Base-by-base conservation (phyloP, 1,140 invertebrate genomes). In the Campoletis sonorensis region DNA sequence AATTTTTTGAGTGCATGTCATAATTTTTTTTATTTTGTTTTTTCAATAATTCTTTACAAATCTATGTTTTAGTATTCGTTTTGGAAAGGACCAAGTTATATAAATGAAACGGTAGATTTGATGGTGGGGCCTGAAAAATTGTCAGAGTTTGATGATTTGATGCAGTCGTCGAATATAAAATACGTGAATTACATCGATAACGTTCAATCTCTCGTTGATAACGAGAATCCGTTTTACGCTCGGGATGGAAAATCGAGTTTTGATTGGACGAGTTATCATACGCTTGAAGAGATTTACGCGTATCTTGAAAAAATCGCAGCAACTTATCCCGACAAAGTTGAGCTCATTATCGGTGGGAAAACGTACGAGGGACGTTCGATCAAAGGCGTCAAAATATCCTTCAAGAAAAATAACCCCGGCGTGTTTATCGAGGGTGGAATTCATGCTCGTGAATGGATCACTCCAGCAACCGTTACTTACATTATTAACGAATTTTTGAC, bases 361-460 rank as follows among this genome's bases (percentile, higher is more conserved):
- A 93, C 93, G 0, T 93, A 93, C 84, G 93, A 96, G 82, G 92
- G 93, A 0, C 92, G 95, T 23, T 87, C 94, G 10, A 94, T 96
- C 71, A 89, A 93, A 68, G 94, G 94, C 1, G 91, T 95, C 0
- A 94, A 93, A 82, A 85, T 96, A 1, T 90, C 92, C 8, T 93
- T 93, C 27, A 91, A 90, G 1, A 68, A 85, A 0, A 87, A 88
- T 0, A 93, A 92, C n/a, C 92, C 87, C 0, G 89, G 87, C 79
- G 90, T 95, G 0, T 93, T 95, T 33, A 86, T 95, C 0, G 94
- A 95, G 88, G 94, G 93, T 80, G 93, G 94, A 80, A 95, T 96
- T 26, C 95, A 97, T 86, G 96, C 95, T 0, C 92, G 96, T 58
- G 96, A 97, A 90, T 97, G 96, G 96, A 94, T 97, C 15, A 92